Evolutionary conservation across 92 coral and sea anemone species (phyloP).

Genomic region (Nematostella vectensis): DNA sequence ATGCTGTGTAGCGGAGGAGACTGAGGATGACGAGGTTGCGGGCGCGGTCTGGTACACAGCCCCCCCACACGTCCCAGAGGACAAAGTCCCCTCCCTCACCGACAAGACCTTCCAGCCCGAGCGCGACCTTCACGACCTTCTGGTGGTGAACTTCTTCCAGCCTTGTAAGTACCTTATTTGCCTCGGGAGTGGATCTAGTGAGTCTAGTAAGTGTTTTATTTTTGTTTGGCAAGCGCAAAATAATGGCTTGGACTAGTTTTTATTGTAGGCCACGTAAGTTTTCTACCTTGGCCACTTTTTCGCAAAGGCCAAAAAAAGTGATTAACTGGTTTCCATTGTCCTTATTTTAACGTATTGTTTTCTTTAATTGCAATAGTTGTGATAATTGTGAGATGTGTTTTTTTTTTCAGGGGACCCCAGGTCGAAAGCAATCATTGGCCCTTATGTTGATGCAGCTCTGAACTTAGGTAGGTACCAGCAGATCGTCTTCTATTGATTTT

Average conservation of each 20-base stretch:
- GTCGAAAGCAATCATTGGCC: constrained; percentile 68
- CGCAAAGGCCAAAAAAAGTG: no score
- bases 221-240: no score
- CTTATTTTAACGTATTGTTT: no score
- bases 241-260: no score
- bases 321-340: no score
- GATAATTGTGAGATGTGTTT: no score
- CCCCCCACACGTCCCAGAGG: constrained; percentile 24
- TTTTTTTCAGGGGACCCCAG: constrained; percentile 75
- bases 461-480: constrained; percentile 42
- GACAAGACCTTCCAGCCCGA: constrained; percentile 77
- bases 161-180: constrained; percentile 57
- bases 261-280: no score
- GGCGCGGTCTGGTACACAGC: constrained; percentile 48
- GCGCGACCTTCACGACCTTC: constrained; percentile 38
- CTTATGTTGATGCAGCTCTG: constrained; percentile 71
- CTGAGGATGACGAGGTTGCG: constrained; percentile 89
- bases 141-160: constrained; percentile 80
- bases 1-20: constrained; percentile 67
- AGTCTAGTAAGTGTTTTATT: no score
- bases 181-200: no score
- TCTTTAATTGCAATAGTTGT: no score
- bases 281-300: no score
- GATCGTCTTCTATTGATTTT: neutral
- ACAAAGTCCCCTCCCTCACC: constrained; percentile 78